Conservation (phyloP, 2,888 invertebrate species). For the Stegophylla sp. region DNA sequence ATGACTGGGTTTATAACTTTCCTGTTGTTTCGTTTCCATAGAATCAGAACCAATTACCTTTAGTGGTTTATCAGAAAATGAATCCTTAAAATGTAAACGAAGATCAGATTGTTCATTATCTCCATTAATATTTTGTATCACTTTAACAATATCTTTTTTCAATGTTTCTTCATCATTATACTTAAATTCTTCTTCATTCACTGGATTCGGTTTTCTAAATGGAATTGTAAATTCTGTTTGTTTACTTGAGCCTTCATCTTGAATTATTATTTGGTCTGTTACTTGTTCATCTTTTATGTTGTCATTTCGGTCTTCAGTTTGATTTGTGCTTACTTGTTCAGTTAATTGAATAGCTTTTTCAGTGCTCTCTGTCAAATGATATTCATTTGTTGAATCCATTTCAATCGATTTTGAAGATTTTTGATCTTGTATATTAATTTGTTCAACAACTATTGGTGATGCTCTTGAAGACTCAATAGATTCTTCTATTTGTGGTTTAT, state of each 20-base stretch:
- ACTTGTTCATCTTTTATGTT: slow-evolving; percentile 18
- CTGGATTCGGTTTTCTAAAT: slow-evolving; percentile 33
- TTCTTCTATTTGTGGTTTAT: slow-evolving; percentile 21
- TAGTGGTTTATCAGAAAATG: slow-evolving; percentile 38
- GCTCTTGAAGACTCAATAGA: slow-evolving; percentile 36
- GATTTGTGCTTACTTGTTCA: slow-evolving; percentile 9
- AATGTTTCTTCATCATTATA: slow-evolving; percentile 39
- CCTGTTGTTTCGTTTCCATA: not conserved
- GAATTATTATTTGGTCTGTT: slow-evolving; percentile 40
- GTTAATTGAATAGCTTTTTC: not conserved
- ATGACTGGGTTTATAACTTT: slow-evolving; percentile 11
- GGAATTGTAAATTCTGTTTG: slow-evolving; percentile 47
- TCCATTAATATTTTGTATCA: slow-evolving; percentile 51
- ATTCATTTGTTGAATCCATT: slow-evolving; percentile 16
- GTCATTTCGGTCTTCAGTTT: slow-evolving; percentile 51
- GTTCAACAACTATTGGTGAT: slow-evolving; percentile 47
- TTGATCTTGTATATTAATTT: slow-evolving; percentile 27
- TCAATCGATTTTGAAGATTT: slow-evolving; percentile 29
- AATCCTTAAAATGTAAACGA: slow-evolving; percentile 21
- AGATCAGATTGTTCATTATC: not conserved
- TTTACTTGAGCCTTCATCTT: slow-evolving; percentile 25
- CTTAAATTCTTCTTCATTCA: slow-evolving; percentile 22
- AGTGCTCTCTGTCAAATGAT: not conserved
- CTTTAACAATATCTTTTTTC: slow-evolving; percentile 50
- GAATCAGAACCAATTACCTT: slow-evolving; percentile 30